A percentile compares a stretch with the other conserved stretches of the same genome.
Conservation (phyloP, 2,888 invertebrate genomes). For the Endotricha flammealis region DNA sequence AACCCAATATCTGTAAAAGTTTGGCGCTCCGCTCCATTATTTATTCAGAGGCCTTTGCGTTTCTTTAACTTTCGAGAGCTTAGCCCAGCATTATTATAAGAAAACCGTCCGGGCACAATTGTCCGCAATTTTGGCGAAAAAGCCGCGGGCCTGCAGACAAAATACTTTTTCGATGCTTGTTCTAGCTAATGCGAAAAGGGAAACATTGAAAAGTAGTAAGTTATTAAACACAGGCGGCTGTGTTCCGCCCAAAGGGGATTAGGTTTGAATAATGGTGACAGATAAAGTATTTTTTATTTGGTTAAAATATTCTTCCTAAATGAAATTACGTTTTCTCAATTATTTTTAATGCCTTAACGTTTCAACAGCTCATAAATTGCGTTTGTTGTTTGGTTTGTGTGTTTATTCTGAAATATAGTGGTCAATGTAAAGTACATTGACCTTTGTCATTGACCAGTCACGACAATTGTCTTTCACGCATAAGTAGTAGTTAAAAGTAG, state of each 20-base stretch:
- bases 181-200: slow-evolving; percentile 3
- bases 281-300: slow-evolving; percentile 6
- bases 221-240: slow-evolving; percentile 7
- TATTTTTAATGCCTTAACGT: no score
- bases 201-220: slow-evolving; percentile 10
- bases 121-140: slow-evolving; percentile 34
- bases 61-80: slow-evolving; percentile 47
- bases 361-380: no score
- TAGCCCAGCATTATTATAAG: slow-evolving; percentile 37
- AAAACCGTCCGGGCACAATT: slow-evolving; percentile 33
- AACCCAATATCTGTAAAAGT: slow-evolving; percentile 65
- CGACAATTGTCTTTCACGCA: no score
- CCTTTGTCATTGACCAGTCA: no score
- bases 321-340: no score
- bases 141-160: slow-evolving; percentile 24
- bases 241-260: slow-evolving; percentile 5
- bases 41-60: slow-evolving; percentile 58
- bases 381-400: no score
- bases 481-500: no score
- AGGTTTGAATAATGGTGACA: slow-evolving; percentile 7
- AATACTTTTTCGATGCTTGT: slow-evolving; percentile 9
- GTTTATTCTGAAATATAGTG: no score
- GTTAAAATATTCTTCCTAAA: no score
- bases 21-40: slow-evolving; percentile 48
- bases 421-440: no score